These are phyloP conservation scores for Euzetes globulus DNA, from an alignment of 2,888 invertebrate genomes.

Conservation along the genomic window DNA sequence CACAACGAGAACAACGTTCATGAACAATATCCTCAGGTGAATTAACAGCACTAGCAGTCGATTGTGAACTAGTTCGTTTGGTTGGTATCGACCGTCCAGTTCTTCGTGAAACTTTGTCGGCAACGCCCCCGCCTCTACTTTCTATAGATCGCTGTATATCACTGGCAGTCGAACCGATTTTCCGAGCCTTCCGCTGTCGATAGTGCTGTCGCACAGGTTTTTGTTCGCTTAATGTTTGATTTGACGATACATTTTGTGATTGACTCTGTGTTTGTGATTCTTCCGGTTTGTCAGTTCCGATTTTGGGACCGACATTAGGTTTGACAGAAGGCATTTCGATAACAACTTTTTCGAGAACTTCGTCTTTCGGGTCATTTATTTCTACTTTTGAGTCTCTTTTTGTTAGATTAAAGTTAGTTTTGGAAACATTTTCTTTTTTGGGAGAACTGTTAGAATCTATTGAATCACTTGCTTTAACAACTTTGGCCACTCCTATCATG, in stretches of 20 bases:
- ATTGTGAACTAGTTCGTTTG: background rate
- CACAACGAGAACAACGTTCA: conserved; percentile 73
- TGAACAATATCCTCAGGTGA: conserved; percentile 40
- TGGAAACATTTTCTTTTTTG: background rate
- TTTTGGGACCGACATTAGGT: background rate
- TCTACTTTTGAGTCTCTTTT: background rate
- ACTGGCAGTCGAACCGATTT: conserved; percentile 39
- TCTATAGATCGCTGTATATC: conserved; percentile 40
- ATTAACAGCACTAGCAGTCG: background rate
- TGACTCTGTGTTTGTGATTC: background rate
- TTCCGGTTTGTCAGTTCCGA: conserved; percentile 12
- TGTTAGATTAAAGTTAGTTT: background rate
- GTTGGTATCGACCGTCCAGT: background rate
- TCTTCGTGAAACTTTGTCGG: conserved; percentile 17
- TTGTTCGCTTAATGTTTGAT: conserved; percentile 19
- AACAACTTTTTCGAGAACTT: background rate
- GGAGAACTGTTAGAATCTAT: background rate
- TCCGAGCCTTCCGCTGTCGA: conserved; percentile 41
- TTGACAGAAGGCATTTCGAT: background rate
- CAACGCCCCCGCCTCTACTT: conserved; percentile 33
- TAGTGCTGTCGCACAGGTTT: conserved; percentile 40
- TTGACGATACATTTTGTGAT: background rate
- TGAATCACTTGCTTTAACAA: conserved; percentile 8
- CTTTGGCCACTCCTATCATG: conserved; percentile 19
- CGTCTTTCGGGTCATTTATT: background rate